These are phyloP conservation scores for Maniola hyperantus DNA, from an alignment of 2,888 invertebrate species.

Conservation along the genomic window DNA sequence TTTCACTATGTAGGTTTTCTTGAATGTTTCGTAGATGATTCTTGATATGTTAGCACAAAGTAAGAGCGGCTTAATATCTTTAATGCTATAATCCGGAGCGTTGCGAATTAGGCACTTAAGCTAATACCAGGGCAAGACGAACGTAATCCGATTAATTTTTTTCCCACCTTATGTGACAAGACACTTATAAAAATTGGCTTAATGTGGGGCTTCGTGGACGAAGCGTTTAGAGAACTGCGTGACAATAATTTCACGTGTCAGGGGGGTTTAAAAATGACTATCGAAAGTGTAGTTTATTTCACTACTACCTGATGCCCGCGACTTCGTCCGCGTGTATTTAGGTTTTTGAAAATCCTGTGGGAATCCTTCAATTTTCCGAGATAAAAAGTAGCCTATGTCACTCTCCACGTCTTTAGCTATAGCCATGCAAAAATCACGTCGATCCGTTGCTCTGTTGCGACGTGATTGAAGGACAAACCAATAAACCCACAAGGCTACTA, in stretches of 20 bases:
- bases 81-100: constrained; percentile 20
- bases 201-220: constrained; percentile 15
- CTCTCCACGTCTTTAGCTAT: too few relatives aligned
- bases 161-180: constrained; percentile 17
- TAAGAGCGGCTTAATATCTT: constrained; percentile 10
- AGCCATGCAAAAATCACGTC: too few relatives aligned
- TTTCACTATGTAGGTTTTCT: not conserved
- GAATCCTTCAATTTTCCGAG: too few relatives aligned
- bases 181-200: constrained; percentile 24
- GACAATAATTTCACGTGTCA: not conserved
- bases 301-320: too few relatives aligned
- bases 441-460: too few relatives aligned
- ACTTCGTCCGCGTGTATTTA: too few relatives aligned
- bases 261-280: not conserved
- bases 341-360: too few relatives aligned
- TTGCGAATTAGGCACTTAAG: constrained; percentile 23
- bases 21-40: not conserved
- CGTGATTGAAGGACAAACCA: too few relatives aligned
- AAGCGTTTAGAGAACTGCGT: not conserved
- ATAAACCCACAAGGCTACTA: too few relatives aligned
- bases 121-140: constrained; percentile 11
- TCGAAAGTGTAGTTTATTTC: not conserved
- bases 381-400: too few relatives aligned
- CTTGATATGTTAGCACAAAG: constrained; percentile 16
- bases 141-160: constrained; percentile 21